phyloP scores from a whole-genome alignment of 2,113 vertebrate genomes.

The Neolamprologus hecqui region DNA sequence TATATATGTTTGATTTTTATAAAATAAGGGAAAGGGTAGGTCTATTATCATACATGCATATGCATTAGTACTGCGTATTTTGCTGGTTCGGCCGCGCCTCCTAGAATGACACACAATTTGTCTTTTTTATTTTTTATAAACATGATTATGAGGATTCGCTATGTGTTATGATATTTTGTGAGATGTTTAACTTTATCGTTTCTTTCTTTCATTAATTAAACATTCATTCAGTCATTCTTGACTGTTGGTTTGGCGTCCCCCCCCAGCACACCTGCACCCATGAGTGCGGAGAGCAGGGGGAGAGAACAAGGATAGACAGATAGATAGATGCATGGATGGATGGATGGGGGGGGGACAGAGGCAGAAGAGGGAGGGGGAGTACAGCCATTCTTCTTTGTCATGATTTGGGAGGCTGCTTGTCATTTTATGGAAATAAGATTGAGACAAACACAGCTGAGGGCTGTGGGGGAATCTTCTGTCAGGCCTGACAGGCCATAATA shows the following conservation, averaged over 20 bases:
- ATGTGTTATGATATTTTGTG: not conserved
- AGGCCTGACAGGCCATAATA: slow-evolving; percentile 53
- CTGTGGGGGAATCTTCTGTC: slow-evolving; percentile 32
- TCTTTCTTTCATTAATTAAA: not conserved
- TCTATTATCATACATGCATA: slow-evolving; percentile 70
- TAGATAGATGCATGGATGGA: not conserved
- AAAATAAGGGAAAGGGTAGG: not conserved
- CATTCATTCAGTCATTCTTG: slow-evolving; percentile 2
- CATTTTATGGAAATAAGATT: slow-evolving; percentile 62
- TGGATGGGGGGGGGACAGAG: not conserved
- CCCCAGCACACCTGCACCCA: slow-evolving; percentile 65
- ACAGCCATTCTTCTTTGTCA: slow-evolving; percentile 55
- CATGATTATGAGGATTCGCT: not conserved
- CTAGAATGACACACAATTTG: slow-evolving; percentile 20
- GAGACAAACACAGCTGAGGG: slow-evolving; percentile 41
- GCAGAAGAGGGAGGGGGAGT: not conserved
- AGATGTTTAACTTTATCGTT: not conserved
- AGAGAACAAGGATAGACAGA: not conserved
- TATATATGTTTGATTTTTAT: not conserved
- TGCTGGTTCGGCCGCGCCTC: slow-evolving; percentile 65
- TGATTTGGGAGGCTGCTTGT: slow-evolving; percentile 59
- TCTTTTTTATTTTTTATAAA: not conserved
- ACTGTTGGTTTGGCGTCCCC: slow-evolving; percentile 34
- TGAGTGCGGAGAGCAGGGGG: slow-evolving; percentile 10
- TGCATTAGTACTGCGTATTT: slow-evolving; percentile 77